Evolutionary conservation across 2,113 vertebrate genomes (phyloP).

Genomic region (Dipodomys ordii): DNA sequence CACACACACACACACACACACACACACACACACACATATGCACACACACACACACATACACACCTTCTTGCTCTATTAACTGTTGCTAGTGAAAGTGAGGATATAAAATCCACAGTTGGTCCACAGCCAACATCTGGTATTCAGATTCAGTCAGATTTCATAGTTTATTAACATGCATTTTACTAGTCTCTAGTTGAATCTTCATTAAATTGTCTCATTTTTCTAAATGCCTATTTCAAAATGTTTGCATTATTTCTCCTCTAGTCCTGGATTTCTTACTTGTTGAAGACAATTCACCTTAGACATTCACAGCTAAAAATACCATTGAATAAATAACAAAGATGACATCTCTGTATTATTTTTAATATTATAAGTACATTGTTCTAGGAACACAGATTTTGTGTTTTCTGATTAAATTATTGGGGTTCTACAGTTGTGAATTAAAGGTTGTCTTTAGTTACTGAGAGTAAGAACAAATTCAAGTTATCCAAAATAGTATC

Average conservation of each 20-base stretch:
- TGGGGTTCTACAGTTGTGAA: too few relatives aligned
- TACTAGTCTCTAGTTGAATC: not conserved
- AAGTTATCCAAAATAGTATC: not conserved
- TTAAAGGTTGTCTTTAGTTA: not conserved
- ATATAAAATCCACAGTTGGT: not conserved
- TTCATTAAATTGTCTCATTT: constrained; percentile 4
- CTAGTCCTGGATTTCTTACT: not conserved
- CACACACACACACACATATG: not conserved
- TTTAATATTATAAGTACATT: not conserved
- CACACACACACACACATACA: not conserved
- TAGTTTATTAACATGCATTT: constrained; percentile 11
- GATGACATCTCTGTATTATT: not conserved
- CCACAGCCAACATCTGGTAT: not conserved
- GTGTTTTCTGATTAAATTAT: not conserved
- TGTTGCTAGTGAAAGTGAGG: constrained; percentile 1
- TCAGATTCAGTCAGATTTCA: not conserved
- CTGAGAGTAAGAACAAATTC: not conserved
- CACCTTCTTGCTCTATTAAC: not conserved
- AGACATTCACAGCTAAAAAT: not conserved
- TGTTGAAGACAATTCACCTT: not conserved
- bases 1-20: not conserved
- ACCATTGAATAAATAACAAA: not conserved
- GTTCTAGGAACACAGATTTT: not conserved
- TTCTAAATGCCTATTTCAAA: constrained; percentile 14
- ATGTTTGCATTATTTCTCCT: not conserved